phyloP scores from a whole-genome alignment of 2,888 invertebrate genomes.

The Labia minor region DNA sequence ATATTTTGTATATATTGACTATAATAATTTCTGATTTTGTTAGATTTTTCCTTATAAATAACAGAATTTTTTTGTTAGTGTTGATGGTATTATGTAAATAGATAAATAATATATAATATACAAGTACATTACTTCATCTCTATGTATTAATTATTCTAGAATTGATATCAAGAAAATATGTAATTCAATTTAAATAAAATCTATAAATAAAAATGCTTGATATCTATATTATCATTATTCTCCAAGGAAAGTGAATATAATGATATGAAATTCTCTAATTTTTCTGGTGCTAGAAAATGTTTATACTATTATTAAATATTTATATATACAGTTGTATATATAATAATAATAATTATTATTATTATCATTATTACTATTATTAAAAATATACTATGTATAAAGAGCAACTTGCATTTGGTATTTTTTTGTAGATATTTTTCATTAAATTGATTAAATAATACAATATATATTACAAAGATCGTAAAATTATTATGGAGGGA shows the following conservation, averaged over 20 bases:
- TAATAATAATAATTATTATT: too few relatives aligned
- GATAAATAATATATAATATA: background rate
- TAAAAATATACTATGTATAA: background rate
- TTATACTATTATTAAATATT: background rate
- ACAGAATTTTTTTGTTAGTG: background rate
- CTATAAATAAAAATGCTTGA: background rate
- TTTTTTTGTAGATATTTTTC: background rate
- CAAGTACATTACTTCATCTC: too few relatives aligned
- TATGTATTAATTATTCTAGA: too few relatives aligned
- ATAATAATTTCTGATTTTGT: background rate
- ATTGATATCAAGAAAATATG: too few relatives aligned
- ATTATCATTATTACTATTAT: too few relatives aligned
- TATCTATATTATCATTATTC: background rate
- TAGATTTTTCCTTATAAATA: background rate
- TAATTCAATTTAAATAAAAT: too few relatives aligned
- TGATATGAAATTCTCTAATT: background rate
- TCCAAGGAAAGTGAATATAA: background rate
- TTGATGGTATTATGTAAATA: background rate
- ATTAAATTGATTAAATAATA: background rate
- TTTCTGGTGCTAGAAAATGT: slow-evolving; percentile 8
- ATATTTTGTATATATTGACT: background rate
- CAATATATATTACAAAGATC: background rate
- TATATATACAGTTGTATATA: background rate
- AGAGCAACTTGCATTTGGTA: background rate
- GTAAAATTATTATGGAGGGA: too few relatives aligned